A percentile compares a stretch with the other conserved stretches of the same genome.
phyloP scores from a whole-genome alignment of 2,113 vertebrate genomes.

The pig (Sus scrofa) region DNA sequence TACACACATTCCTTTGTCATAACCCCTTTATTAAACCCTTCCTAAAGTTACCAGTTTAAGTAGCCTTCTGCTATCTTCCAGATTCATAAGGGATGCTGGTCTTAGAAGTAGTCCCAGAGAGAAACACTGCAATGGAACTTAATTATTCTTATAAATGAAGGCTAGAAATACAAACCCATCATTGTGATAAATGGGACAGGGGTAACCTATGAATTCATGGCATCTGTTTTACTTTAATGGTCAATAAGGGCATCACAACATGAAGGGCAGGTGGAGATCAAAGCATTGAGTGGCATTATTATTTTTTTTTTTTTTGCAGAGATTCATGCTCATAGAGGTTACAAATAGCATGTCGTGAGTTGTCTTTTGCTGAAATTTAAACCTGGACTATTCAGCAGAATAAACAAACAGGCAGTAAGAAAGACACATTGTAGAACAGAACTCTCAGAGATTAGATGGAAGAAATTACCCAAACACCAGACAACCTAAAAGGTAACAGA shows the following conservation, averaged over 20 bases:
- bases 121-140: neutral
- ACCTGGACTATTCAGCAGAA: neutral
- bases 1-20: neutral
- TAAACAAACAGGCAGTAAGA: neutral
- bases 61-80: neutral
- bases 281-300: neutral
- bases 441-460: neutral
- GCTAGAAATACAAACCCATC: neutral
- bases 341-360: neutral
- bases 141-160: neutral
- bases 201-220: neutral
- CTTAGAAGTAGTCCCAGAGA: neutral
- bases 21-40: neutral
- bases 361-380: neutral
- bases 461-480: neutral
- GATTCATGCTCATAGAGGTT: neutral
- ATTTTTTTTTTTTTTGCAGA: neutral
- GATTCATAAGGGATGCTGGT: neutral
- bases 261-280: neutral
- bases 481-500: neutral
- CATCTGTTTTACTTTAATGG: neutral
- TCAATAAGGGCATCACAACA: neutral
- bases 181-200: fast-evolving
- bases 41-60: neutral
- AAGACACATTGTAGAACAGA: neutral